Evolutionary conservation across 2,113 vertebrate species (phyloP), one percentile per base, ranked within the genome.

Genomic region (Thunnus thynnus): DNA sequence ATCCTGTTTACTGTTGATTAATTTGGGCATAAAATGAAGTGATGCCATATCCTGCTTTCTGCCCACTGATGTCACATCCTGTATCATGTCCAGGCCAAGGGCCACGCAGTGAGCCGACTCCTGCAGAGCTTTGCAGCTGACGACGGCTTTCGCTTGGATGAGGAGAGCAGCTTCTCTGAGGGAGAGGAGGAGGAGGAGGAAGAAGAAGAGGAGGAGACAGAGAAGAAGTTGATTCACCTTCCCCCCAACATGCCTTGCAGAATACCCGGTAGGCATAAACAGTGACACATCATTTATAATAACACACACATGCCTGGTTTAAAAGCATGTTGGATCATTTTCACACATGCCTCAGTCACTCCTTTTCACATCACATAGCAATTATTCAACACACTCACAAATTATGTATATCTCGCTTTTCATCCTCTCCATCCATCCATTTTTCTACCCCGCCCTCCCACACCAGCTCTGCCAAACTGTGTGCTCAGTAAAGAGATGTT

Each of bases 91-190:
- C 83, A 95, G 93, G 87, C 84, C 68, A 97, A 97, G 90, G 97
- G 97, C 71, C 96, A 95, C 7, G 97, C 96, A 0, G 96, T 99
- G 69, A 99, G 97, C 87, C 96, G 96, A 14, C 95, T 99, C 78
- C 94, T 99, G 90, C 96, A 98, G 92, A 98, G 96, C 94, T 98
- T 99, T 30, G 90, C 97, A 0, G 96, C 96, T 10, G 97, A 99
- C 22, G 96, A 96, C 0, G 96, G 96, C 90, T 99, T 99, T 4
- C 94, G 91, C 52, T 95, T 99, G 20, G 96, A 97, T 0, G 96
- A 96, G 60, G 96, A 97, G 83, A 98, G 96, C 96, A 98, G 97
- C 92, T 98, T 98, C 87, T 98, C 97, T 0, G 97, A 98, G 69
- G 96, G 95, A 16, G 97, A 97, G 5, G 96, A 95, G 32, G 94